Evolutionary conservation across 35 echinoderm and acorn worm species (phyloP), one percentile per base, ranked within the genome.

Genomic region (Stichopus chloronotus): DNA sequence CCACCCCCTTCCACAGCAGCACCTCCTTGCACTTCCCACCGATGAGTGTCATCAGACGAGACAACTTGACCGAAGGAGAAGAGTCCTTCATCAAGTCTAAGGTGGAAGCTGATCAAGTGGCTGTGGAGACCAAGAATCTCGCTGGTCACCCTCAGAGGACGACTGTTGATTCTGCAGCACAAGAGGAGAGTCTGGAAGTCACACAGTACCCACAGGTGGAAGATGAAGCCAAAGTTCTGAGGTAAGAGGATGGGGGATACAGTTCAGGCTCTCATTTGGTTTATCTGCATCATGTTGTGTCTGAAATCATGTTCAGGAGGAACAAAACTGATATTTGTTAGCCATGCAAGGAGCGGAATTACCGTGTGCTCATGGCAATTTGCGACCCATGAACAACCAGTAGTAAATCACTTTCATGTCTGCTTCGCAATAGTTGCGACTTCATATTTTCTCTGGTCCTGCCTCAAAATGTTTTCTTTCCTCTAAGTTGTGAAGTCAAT

Each of bases 31-130:
- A 93, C 55, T 95, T 95, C 84, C 92, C 94, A 25, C 96, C 96
- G 7, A 92, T 95, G 92, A 98, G 96, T 56, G 88, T 93, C 69
- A 95, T 95, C 90, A 95, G 94, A 87, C 92, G 89, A 5, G 83
- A 77, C 20, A 56, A 77, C 9, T 21, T 24, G 17, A 19, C 57
- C 5, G 25, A 71, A 11, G 23, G 23, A 16, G 52, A 87, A 21
- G 63, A 59, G 55, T 30, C 17, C 17, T 30, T 65, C 7, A 5
- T 24, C 72, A 56, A 30, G 71, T 80, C 52, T 30, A 55, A 72
- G 10, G 9, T n/a, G 30, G 63, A 55, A 58, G 72, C 53, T 71
- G 76, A 76, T 8, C 56, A 58, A 53, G 30, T 74, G 8, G 13
- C 53, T 17, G 53, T 72, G 59, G 87, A 77, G 60, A 57, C 59